Percentiles rank a stretch among this genome's conserved stretches.
These are phyloP conservation scores for Lepilemur ruficaudatus DNA, from an alignment of 2,797 vertebrate species.

Conservation along the genomic window DNA sequence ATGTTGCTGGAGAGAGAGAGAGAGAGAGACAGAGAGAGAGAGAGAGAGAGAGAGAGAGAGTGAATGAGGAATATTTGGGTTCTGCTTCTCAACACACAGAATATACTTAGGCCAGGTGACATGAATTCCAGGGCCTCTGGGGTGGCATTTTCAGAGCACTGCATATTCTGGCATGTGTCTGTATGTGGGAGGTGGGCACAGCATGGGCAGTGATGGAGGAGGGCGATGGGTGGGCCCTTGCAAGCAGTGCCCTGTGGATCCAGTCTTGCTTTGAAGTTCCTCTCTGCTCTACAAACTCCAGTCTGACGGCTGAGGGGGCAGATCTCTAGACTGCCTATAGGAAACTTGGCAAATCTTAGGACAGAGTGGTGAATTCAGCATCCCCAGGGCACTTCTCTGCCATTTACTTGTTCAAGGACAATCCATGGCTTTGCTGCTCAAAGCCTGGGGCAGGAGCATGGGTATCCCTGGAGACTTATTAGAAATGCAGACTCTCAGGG, in stretches of 20 bases:
- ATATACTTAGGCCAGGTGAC: neutral
- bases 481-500: neutral
- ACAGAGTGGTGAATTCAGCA: neutral
- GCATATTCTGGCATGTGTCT: neutral
- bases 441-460: neutral
- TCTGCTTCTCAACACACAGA: neutral
- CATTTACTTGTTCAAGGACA: neutral
- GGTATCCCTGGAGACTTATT: neutral
- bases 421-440: neutral
- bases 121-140: neutral
- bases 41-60: too few species aligned
- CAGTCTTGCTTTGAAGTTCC: neutral
- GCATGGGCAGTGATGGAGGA: neutral
- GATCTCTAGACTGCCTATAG: neutral
- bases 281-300: neutral
- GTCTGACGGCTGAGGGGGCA: neutral
- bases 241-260: neutral
- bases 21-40: too few species aligned
- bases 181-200: neutral
- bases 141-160: neutral
- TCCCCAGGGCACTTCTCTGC: neutral
- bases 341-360: neutral
- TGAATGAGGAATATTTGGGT: neutral
- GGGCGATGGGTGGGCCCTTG: fast-evolving
- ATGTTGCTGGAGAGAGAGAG: neutral